These are phyloP conservation scores for Tachuris rubrigastra DNA, from an alignment of 2,113 vertebrate genomes.

Conservation along the genomic window DNA sequence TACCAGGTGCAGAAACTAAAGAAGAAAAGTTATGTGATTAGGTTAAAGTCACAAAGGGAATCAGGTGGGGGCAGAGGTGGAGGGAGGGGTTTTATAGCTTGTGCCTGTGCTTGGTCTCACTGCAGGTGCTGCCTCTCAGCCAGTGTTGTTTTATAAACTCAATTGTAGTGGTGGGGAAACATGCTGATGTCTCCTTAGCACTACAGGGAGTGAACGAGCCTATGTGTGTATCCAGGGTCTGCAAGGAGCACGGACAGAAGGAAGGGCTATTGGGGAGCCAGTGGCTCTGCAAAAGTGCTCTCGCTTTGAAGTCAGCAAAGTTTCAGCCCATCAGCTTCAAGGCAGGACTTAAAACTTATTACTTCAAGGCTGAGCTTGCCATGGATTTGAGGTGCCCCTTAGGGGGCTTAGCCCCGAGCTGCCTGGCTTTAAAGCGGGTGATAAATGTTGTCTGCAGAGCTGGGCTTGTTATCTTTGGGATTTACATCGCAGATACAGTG, in stretches of 20 bases:
- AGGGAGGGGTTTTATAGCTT: background rate
- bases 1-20: slow-evolving; percentile 29
- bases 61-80: background rate
- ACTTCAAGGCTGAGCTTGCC: background rate
- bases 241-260: background rate
- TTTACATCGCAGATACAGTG: slow-evolving; percentile 24
- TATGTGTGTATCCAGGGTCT: accelerated
- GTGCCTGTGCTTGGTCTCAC: background rate
- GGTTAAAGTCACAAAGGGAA: slow-evolving; percentile 22
- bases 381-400: background rate
- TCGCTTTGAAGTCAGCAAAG: background rate
- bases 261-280: background rate
- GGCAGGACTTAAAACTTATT: background rate
- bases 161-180: accelerated
- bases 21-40: slow-evolving; percentile 18
- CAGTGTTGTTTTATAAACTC: background rate
- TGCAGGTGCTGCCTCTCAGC: background rate
- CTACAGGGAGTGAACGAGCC: accelerated
- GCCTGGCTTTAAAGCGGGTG: slow-evolving; percentile 19
- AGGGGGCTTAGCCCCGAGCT: background rate
- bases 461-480: slow-evolving; percentile 47
- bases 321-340: background rate
- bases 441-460: slow-evolving; percentile 55
- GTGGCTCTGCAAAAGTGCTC: background rate
- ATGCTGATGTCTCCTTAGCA: accelerated